Conservation (phyloP, 2,113 vertebrate genomes). For the Arothron firmamentum region DNA sequence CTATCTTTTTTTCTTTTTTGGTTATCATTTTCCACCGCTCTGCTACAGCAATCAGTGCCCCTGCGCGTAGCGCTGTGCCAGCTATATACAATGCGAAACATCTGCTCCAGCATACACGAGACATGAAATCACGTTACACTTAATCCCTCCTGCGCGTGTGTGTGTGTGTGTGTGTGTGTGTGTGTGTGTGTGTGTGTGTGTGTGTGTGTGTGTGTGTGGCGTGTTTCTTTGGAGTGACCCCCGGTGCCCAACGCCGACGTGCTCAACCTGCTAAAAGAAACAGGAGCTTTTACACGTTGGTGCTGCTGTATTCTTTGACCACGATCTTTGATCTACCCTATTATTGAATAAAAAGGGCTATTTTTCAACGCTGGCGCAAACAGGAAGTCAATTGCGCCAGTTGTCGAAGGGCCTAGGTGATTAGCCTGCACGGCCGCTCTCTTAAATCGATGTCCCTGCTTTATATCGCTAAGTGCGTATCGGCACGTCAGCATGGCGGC, state of each 20-base stretch:
- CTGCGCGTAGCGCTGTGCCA: slow-evolving; percentile 18
- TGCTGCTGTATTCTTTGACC: slow-evolving; percentile 39
- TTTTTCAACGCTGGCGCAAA: not conserved
- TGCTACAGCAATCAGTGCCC: slow-evolving; percentile 50
- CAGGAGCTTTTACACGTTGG: slow-evolving; percentile 35
- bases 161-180: too few species aligned
- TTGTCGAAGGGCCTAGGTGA: slow-evolving; percentile 21
- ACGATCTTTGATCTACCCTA: slow-evolving; percentile 43
- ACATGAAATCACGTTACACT: slow-evolving; percentile 19
- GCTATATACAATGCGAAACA: slow-evolving; percentile 50
- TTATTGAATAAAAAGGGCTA: slow-evolving; percentile 7
- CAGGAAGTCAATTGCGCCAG: slow-evolving; percentile 26
- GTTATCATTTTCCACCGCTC: slow-evolving; percentile 52
- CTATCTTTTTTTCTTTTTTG: slow-evolving; percentile 39
- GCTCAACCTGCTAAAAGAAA: slow-evolving; percentile 30
- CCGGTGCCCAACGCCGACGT: slow-evolving; percentile 12
- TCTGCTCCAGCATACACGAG: slow-evolving; percentile 25
- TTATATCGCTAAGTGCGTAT: slow-evolving; percentile 5
- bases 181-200: too few species aligned
- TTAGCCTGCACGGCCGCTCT: slow-evolving; percentile 6
- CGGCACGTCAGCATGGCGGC: not conserved
- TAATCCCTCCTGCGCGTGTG: slow-evolving; percentile 12
- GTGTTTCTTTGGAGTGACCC: slow-evolving; percentile 16
- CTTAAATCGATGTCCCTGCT: slow-evolving; percentile 7
- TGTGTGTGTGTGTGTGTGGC: too few species aligned